Evolutionary conservation across 2,888 invertebrate species (phyloP).

Genomic region (Habroteleia sp.): DNA sequence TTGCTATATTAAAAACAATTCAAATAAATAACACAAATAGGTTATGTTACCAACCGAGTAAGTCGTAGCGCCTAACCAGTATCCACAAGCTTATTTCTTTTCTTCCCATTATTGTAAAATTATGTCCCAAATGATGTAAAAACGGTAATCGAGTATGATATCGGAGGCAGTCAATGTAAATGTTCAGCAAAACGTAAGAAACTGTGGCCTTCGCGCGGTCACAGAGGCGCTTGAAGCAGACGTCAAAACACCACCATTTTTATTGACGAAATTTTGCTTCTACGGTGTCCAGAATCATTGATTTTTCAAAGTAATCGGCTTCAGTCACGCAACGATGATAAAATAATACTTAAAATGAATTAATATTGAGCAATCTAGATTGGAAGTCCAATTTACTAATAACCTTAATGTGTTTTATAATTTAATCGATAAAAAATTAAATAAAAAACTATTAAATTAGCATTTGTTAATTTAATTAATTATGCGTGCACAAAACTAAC

Average conservation of each 20-base stretch:
- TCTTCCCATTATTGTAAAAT: constrained; percentile 69
- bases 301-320: constrained; percentile 47
- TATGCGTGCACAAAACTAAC: too few relatives aligned
- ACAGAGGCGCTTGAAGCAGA: constrained; percentile 34
- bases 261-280: constrained; percentile 47
- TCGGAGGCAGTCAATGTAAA: constrained; percentile 30
- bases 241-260: constrained; percentile 60
- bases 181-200: constrained; percentile 34
- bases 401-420: too few relatives aligned
- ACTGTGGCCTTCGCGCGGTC: constrained; percentile 28
- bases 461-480: too few relatives aligned
- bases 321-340: constrained; percentile 20
- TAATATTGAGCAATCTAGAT: too few relatives aligned
- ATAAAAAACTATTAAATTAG: too few relatives aligned
- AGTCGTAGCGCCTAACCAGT: constrained; percentile 72
- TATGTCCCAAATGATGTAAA: constrained; percentile 33
- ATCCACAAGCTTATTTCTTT: constrained; percentile 73
- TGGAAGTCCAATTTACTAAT: too few relatives aligned
- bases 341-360: neutral
- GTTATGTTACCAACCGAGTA: constrained; percentile 70
- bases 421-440: too few relatives aligned
- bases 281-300: constrained; percentile 34
- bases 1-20: too few relatives aligned
- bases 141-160: constrained; percentile 29
- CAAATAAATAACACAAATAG: constrained; percentile 30